Percentiles rank a stretch among this genome's conserved stretches.
These are phyloP conservation scores for Lagorchestes hirsutus DNA, from an alignment of 2,797 vertebrate species.

Conservation along the genomic window DNA sequence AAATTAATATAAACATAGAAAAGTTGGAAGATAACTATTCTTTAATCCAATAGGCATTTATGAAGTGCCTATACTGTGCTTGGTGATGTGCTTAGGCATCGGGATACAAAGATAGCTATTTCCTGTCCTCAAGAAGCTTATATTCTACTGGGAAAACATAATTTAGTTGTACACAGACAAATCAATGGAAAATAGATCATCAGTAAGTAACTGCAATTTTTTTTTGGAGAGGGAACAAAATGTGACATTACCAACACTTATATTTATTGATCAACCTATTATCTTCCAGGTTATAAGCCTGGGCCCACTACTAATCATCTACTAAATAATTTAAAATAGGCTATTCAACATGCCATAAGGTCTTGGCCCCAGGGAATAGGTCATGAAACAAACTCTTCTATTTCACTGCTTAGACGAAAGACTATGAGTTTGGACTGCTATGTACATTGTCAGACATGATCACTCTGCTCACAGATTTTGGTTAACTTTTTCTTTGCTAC, in stretches of 20 bases:
- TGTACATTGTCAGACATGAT: not conserved
- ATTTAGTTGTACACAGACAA: not conserved
- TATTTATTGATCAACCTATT: not conserved
- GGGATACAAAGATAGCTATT: not conserved
- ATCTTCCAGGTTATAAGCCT: not conserved
- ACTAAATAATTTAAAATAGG: not conserved
- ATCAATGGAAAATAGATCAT: not conserved
- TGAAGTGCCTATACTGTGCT: not conserved
- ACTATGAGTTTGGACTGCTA: not conserved
- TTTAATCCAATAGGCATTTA: not conserved
- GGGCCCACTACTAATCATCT: not conserved
- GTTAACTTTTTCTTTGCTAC: not conserved
- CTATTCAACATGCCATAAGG: not conserved
- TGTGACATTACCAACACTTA: not conserved
- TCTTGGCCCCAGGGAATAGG: not conserved
- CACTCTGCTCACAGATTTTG: not conserved
- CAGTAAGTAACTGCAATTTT: not conserved
- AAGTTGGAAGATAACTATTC: not conserved
- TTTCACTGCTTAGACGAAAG: not conserved
- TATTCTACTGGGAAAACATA: not conserved
- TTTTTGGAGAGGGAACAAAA: not conserved
- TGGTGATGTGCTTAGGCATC: not conserved
- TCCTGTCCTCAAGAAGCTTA: not conserved
- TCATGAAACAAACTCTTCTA: not conserved
- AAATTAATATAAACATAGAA: not conserved